Base-by-base conservation (phyloP, 1,140 invertebrate genomes). In the Plutomurus gul region DNA sequence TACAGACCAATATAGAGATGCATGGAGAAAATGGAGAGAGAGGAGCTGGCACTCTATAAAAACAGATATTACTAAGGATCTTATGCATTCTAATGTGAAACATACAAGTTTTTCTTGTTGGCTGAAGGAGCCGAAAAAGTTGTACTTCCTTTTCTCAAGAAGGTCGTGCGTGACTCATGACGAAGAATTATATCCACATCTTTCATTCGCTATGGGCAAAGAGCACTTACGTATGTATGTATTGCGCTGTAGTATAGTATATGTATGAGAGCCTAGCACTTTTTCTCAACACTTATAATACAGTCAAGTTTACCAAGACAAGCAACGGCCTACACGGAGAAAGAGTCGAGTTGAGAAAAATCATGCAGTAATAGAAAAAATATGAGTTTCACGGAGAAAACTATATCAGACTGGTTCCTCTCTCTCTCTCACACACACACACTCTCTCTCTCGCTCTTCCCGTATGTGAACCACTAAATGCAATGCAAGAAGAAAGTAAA, bases 111-210 rank as follows among this genome's bases (percentile, higher is more conserved):
- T n/a, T 65, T 65, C 27, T 65, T 30, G 30, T 65, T 65, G 56
- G 56, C 36, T 36, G 56, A 65, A 65, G 56, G 56, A 65, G 56
- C 56, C 56, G 13, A 65, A 65, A 30, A 65, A 65, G 56, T 65
- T 65, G 56, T 65, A 65, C 56, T 65, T 65, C 56, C 56, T 65
- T 65, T 65, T 65, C 56, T 65, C 27, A 65, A 65, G 56, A 65
- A 65, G 56, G 56, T 65, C 56, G 56, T 65, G 56, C 56, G 56
- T 65, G 56, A 65, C 56, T 65, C 56, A 65, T 65, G 56, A 65
- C 56, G 27, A 30, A 65, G 56, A 65, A 65, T 65, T 65, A 65
- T 65, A 65, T 65, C 56, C 56, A 65, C 56, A 65, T 65, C 56
- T 65, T 65, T 65, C 56, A 33, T 65, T 36, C 30, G 3, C 10